phyloP scores from a whole-genome alignment of 2,888 invertebrate genomes.

The Thalpophila matura region DNA sequence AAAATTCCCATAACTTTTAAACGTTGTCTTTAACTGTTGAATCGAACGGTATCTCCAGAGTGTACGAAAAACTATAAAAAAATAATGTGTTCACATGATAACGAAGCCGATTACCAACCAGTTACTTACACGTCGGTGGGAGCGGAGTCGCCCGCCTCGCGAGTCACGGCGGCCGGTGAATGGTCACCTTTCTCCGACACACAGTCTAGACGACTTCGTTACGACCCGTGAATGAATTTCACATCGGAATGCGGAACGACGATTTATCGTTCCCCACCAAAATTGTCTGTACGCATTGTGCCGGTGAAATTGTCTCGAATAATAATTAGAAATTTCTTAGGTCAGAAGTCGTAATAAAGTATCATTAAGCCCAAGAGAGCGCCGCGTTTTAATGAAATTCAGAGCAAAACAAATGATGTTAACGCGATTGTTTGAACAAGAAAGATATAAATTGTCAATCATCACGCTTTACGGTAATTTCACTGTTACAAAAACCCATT shows the following conservation, averaged over 20 bases:
- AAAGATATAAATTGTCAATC: constrained; percentile 39
- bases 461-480: constrained; percentile 5
- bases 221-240: constrained; percentile 88
- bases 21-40: constrained; percentile 38
- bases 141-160: constrained; percentile 74
- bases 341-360: constrained; percentile 58
- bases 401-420: constrained; percentile 23
- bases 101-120: constrained; percentile 67
- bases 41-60: constrained; percentile 47
- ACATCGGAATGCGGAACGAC: constrained; percentile 88
- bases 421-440: constrained; percentile 22
- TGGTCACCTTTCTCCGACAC: constrained; percentile 90
- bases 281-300: constrained; percentile 76
- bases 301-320: constrained; percentile 80
- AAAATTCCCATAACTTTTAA: constrained; percentile 36
- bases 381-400: constrained; percentile 54
- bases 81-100: constrained; percentile 56
- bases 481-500: constrained; percentile 12
- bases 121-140: constrained; percentile 80
- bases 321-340: constrained; percentile 77
- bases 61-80: constrained; percentile 36
- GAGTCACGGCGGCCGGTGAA: constrained; percentile 82
- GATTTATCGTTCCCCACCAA: constrained; percentile 81
- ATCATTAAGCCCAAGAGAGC: constrained; percentile 43
- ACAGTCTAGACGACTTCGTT: constrained; percentile 88